These are phyloP conservation scores for Ladona fulva DNA, from an alignment of 1,140 invertebrate genomes.

Conservation along the genomic window DNA sequence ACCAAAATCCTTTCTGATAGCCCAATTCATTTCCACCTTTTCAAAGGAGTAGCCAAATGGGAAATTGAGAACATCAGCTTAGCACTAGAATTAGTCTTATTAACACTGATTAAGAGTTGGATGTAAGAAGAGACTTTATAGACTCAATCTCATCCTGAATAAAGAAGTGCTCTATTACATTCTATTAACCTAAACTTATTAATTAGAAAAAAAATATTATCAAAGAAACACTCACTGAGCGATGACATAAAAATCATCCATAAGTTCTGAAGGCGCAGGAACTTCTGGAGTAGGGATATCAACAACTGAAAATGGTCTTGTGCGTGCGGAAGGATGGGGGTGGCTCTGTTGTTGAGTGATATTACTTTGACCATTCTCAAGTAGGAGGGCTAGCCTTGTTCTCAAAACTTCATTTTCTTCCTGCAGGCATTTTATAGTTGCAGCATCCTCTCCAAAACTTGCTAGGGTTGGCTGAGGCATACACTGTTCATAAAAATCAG, in stretches of 20 bases:
- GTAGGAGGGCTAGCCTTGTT: slow-evolving; percentile 38
- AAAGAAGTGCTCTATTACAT: too few relatives aligned
- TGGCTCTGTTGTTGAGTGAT: neutral
- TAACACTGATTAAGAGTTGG: too few relatives aligned
- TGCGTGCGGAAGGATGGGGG: neutral
- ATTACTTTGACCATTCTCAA: slow-evolving; percentile 10
- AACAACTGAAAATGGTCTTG: slow-evolving; percentile 27
- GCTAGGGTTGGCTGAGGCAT: slow-evolving; percentile 75
- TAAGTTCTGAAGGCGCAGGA: slow-evolving; percentile 53
- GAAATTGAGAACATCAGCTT: too few relatives aligned
- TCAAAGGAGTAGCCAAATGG: too few relatives aligned
- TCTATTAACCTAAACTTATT: too few relatives aligned
- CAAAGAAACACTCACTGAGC: slow-evolving; percentile 56
- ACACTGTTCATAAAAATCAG: too few relatives aligned
- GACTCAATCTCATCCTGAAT: too few relatives aligned
- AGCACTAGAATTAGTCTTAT: too few relatives aligned
- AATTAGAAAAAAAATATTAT: neutral
- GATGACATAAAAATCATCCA: slow-evolving; percentile 83
- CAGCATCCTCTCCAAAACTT: slow-evolving; percentile 75
- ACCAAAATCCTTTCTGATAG: too few relatives aligned
- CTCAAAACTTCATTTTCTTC: slow-evolving; percentile 72
- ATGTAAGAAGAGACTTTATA: too few relatives aligned
- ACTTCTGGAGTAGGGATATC: slow-evolving; percentile 43
- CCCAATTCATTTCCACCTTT: too few relatives aligned
- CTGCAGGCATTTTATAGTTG: slow-evolving; percentile 65